Conservation (phyloP, 2,888 invertebrate genomes). For the Cremastinae sp. region DNA sequence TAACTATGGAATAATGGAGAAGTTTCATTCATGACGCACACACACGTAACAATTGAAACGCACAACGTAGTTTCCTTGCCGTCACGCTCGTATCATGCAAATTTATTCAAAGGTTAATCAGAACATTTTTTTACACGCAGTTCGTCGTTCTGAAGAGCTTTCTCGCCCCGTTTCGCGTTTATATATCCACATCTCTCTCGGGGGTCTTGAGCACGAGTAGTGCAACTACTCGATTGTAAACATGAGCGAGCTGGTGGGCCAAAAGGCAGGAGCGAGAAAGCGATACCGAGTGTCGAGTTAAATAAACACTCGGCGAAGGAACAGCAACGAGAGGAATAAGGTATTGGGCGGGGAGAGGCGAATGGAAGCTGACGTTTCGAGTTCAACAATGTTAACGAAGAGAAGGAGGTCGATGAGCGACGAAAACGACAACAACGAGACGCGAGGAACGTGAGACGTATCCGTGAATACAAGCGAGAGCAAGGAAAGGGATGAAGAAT, state of each 20-base stretch:
- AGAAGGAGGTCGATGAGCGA: conserved; percentile 50
- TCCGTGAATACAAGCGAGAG: conserved; percentile 34
- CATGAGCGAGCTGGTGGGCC: conserved; percentile 40
- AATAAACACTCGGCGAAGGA: conserved; percentile 71
- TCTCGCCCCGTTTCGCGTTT: not conserved
- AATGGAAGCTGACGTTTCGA: conserved; percentile 41
- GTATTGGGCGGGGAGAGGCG: conserved; percentile 46
- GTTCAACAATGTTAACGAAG: conserved; percentile 55
- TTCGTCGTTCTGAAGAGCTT: not conserved
- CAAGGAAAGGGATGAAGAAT: not conserved
- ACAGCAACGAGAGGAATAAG: conserved; percentile 39
- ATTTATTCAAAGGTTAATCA: not conserved
- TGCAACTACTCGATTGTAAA: conserved; percentile 44
- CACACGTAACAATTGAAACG: too few relatives aligned
- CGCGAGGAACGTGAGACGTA: conserved; percentile 28
- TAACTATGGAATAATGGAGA: too few relatives aligned
- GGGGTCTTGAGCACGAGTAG: conserved; percentile 38
- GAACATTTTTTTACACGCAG: not conserved
- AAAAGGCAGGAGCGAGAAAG: conserved; percentile 44
- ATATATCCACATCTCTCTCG: conserved; percentile 13
- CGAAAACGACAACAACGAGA: conserved; percentile 41
- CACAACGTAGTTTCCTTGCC: too few relatives aligned
- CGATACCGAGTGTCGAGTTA: conserved; percentile 75
- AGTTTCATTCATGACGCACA: too few relatives aligned
- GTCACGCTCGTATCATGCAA: too few relatives aligned